Conservation (phyloP, 2,888 invertebrate genomes). For the Limnephilus auricula region DNA sequence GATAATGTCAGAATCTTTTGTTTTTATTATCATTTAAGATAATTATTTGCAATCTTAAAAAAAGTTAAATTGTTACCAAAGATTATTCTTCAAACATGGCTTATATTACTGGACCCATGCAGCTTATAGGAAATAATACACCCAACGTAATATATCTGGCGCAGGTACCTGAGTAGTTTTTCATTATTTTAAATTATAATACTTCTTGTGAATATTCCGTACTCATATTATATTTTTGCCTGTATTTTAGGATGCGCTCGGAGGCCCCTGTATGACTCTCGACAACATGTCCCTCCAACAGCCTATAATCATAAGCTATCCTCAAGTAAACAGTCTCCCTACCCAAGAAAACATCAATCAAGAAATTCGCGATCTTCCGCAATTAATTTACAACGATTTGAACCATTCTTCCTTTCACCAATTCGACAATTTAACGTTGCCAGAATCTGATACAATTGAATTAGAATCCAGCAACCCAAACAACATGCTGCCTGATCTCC, state of each 20-base stretch:
- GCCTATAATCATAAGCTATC: slow-evolving; percentile 41
- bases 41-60: background rate
- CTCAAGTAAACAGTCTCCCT: slow-evolving; percentile 36
- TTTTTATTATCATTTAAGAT: background rate
- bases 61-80: background rate
- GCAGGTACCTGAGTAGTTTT: slow-evolving; percentile 9
- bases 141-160: slow-evolving; percentile 33
- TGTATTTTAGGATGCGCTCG: slow-evolving; percentile 46
- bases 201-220: background rate
- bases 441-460: background rate
- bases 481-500: background rate
- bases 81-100: slow-evolving; percentile 6
- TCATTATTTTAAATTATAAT: background rate
- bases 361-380: slow-evolving; percentile 17
- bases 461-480: background rate
- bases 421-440: slow-evolving; percentile 8
- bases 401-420: slow-evolving; percentile 13
- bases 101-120: slow-evolving; percentile 26
- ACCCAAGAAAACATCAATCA: slow-evolving; percentile 33
- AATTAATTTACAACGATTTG: background rate
- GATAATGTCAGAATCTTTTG: background rate
- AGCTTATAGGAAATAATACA: slow-evolving; percentile 34
- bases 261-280: slow-evolving; percentile 23
- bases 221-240: background rate
- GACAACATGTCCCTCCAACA: slow-evolving; percentile 42